Evolutionary conservation across 1,140 invertebrate genomes (phyloP).

Genomic region (Elymnias hypermnestra): DNA sequence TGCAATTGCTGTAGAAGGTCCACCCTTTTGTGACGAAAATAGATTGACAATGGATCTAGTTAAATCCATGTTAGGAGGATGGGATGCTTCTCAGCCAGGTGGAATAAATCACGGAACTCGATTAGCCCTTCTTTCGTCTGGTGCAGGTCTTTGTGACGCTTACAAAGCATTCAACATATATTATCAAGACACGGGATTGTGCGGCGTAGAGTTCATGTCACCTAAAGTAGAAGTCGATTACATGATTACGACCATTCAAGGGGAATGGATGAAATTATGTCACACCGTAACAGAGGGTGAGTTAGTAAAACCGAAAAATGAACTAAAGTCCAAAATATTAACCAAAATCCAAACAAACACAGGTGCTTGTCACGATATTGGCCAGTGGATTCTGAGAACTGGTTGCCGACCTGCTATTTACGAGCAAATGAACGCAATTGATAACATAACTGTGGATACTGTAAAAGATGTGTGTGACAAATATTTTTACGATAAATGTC

Average conservation of each 20-base stretch:
- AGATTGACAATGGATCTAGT: conserved; percentile 39
- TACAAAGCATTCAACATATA: conserved; percentile 63
- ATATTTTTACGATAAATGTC: conserved; percentile 85
- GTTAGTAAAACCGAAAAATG: conserved; percentile 53
- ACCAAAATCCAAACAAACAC: conserved; percentile 84
- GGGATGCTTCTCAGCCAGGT: conserved; percentile 49
- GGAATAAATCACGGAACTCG: conserved; percentile 35
- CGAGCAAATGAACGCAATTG: conserved; percentile 83
- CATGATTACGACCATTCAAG: conserved; percentile 45
- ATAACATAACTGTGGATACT: conserved; percentile 77
- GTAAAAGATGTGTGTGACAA: conserved; percentile 79
- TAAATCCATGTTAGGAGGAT: conserved; percentile 36
- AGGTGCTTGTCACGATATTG: conserved; percentile 88
- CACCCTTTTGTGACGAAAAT: conserved; percentile 30
- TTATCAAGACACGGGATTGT: conserved; percentile 63
- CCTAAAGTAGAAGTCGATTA: conserved; percentile 41
- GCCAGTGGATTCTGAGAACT: conserved; percentile 86
- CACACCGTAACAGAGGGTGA: conserved; percentile 49
- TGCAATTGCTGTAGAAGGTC: conserved; percentile 85
- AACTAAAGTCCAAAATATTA: conserved; percentile 72
- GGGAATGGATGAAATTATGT: conserved; percentile 60
- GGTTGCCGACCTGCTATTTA: conserved; percentile 80
- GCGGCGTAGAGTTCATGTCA: conserved; percentile 61
- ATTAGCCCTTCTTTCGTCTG: conserved; percentile 43
- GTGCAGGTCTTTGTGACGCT: conserved; percentile 36